Evolutionary conservation across 2,113 vertebrate species (phyloP).

Genomic region (Gopherus flavomarginatus): DNA sequence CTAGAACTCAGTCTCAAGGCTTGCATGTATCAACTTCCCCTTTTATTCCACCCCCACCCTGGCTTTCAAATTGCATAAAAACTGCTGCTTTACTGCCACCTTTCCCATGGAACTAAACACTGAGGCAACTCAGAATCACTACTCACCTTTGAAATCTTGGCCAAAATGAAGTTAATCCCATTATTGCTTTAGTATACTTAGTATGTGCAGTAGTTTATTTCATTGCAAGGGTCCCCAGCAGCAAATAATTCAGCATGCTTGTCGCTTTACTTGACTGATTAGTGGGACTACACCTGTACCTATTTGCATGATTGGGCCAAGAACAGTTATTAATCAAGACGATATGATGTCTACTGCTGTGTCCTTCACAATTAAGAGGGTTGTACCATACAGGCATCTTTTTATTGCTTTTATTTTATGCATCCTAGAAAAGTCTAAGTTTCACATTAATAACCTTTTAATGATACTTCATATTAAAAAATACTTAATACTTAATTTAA

Average conservation of each 20-base stretch:
- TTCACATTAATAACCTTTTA: conserved; percentile 42
- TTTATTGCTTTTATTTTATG: not conserved
- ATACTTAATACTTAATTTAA: conserved; percentile 43
- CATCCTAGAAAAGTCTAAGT: conserved; percentile 16
- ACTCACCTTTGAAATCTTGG: not conserved
- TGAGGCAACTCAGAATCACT: not conserved
- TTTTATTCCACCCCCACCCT: not conserved
- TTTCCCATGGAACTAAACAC: not conserved
- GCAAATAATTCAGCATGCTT: accelerated
- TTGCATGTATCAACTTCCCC: not conserved
- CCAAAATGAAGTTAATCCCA: not conserved
- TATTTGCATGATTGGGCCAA: not conserved
- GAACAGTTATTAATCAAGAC: not conserved
- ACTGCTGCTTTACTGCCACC: not conserved
- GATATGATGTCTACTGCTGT: accelerated
- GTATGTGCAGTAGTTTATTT: not conserved
- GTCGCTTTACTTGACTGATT: not conserved
- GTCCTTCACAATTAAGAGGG: not conserved
- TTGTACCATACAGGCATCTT: not conserved
- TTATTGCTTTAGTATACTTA: not conserved
- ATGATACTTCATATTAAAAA: conserved; percentile 37
- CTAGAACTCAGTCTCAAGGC: not conserved
- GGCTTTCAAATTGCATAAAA: not conserved
- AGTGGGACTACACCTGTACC: not conserved
- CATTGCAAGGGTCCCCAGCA: not conserved